Conservation (phyloP, 2,888 invertebrate genomes). For the Conomelus anceps region DNA sequence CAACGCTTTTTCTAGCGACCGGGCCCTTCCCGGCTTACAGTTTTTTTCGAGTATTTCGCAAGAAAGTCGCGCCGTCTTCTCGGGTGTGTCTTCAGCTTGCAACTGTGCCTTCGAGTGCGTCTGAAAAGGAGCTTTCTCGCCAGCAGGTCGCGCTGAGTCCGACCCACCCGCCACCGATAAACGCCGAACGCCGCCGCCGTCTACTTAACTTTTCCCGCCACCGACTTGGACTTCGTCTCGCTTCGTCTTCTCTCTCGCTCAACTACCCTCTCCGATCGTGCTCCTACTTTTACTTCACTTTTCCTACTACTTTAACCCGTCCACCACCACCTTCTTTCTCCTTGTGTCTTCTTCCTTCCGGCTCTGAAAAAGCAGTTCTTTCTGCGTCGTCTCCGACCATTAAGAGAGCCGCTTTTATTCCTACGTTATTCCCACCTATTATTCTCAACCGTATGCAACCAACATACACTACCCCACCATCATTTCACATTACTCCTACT, state of each 20-base stretch:
- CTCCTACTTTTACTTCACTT: neutral
- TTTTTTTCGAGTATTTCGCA: neutral
- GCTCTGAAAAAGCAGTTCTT: neutral
- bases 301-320: neutral
- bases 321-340: neutral
- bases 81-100: neutral
- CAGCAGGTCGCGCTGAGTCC: neutral
- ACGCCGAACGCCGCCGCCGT: too few species aligned
- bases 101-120: neutral
- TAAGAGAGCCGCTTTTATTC: neutral
- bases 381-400: neutral
- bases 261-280: neutral
- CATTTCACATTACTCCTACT: too few species aligned
- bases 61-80: neutral
- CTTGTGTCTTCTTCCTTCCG: neutral
- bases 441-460: neutral
- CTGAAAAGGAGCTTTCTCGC: slow-evolving; percentile 14
- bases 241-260: neutral
- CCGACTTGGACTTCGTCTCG: slow-evolving; percentile 1
- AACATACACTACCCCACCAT: neutral
- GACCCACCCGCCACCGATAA: neutral
- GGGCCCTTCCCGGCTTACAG: slow-evolving; percentile 1
- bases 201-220: slow-evolving; percentile 4
- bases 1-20: neutral
- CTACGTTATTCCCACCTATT: neutral